Base-by-base conservation (phyloP, 2,113 vertebrate genomes). In the Promerops cafer region DNA sequence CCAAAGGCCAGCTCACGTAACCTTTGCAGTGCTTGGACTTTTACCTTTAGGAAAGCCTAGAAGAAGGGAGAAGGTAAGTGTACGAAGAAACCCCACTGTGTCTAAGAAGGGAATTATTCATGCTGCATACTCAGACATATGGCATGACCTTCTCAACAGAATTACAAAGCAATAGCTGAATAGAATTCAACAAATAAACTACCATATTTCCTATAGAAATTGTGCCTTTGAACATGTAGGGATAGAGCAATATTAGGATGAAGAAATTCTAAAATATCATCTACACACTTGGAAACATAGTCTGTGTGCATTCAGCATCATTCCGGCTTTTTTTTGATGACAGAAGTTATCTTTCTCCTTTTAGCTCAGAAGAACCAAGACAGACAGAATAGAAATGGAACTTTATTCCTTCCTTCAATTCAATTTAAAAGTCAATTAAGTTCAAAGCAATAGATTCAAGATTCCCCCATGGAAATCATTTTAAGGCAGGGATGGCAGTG, bases 341-440 rank as follows among this genome's bases (percentile, higher is more conserved):
- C 54, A 83, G 53, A 75, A 70, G n/a, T 56, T 47, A 40, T 60
- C 54, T 82, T 92, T 77, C 13, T 37, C 22, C 18, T 87, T 56
- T 71, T n/a, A 71, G 22, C 31, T 89, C 15, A 53, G 59, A 86
- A 88, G 45, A 42, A 54, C 27, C 7, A 60, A 78, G 83, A 6
- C 18, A 63, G 47, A 47, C 35, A 82, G 83, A 78, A 87, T 31
- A 82, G 35, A 96, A 96, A 86, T 71, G 27, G 65, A 84, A 56
- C 28, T 75, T 83, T 74, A 57, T 68, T 94, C 40, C 31, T 94
- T 90, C 35, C 30, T 88, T 92, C 81, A 82, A 63, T 87, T 84
- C 40, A 94, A 76, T 96, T 89, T 94, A 93, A 89, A 94, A 95
- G 74, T 82, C 61, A 14, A 85, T 95, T 93, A 89, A 91, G 84